Evolutionary conservation across 2,888 invertebrate genomes (phyloP).

Genomic region (Macropis europaea): DNA sequence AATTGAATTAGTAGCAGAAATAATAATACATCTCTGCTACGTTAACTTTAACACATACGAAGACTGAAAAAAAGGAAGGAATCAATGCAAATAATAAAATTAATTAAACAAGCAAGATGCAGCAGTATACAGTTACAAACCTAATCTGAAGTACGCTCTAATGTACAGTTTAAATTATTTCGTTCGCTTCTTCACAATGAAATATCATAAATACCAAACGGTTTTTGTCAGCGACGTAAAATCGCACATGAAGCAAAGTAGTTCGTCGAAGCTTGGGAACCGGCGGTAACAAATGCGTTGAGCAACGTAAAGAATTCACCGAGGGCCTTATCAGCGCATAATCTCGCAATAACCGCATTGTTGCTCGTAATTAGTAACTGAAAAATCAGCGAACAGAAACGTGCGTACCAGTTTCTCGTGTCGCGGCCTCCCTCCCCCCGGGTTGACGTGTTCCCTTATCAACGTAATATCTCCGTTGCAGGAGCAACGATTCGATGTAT

Average conservation of each 20-base stretch:
- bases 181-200: too few species aligned
- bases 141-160: too few species aligned
- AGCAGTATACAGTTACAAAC: too few species aligned
- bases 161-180: too few species aligned
- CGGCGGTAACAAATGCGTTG: constrained; percentile 7
- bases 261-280: constrained; percentile 5
- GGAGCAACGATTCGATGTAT: constrained; percentile 3
- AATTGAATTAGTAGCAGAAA: too few species aligned
- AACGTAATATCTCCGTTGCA: not conserved
- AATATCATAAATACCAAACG: not conserved
- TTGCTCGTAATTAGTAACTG: constrained; percentile 23
- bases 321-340: constrained; percentile 14
- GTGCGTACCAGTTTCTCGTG: not conserved
- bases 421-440: not conserved
- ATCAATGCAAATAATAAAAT: too few species aligned
- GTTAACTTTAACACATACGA: too few species aligned
- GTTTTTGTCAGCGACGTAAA: not conserved
- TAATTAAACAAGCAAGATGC: too few species aligned
- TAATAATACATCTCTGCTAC: too few species aligned
- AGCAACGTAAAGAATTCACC: constrained; percentile 20
- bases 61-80: too few species aligned
- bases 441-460: constrained; percentile 5
- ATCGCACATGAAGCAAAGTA: not conserved
- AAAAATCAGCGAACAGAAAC: constrained; percentile 23
- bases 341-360: constrained; percentile 18